Evolutionary conservation across 2,888 invertebrate genomes (phyloP).

Genomic region (Aleiodes leptofemur): DNA sequence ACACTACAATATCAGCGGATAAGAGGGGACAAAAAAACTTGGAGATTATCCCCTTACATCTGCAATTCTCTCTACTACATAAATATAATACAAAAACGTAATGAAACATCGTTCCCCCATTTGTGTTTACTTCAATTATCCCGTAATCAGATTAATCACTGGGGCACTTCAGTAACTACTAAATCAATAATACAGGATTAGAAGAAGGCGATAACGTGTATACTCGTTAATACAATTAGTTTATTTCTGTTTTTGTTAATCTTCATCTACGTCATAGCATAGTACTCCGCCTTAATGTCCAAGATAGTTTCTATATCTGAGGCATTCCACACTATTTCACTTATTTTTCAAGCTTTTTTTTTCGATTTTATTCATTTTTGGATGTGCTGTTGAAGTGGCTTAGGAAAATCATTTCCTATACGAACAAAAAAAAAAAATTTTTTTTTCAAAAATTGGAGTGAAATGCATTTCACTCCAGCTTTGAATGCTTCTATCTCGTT

Average conservation of each 20-base stretch:
- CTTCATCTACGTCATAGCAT: conserved; percentile 46
- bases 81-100: conserved; percentile 17
- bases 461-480: too few species aligned
- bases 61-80: background rate
- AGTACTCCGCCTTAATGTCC: conserved; percentile 7
- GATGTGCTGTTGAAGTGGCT: too few species aligned
- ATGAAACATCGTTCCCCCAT: conserved; percentile 5
- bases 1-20: conserved; percentile 20
- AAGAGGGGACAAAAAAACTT: conserved; percentile 5
- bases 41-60: conserved; percentile 17
- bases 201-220: conserved; percentile 29
- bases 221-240: conserved; percentile 41
- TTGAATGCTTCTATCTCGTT: too few species aligned
- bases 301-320: background rate
- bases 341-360: too few species aligned
- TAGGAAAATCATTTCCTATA: too few species aligned
- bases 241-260: conserved; percentile 45
- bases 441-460: too few species aligned
- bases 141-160: conserved; percentile 35
- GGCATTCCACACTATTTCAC: too few species aligned
- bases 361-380: too few species aligned
- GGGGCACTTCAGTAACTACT: conserved; percentile 3
- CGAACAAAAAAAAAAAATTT: too few species aligned
- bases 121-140: conserved; percentile 34
- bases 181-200: conserved; percentile 50